These are phyloP conservation scores for Sesia apiformis DNA, from an alignment of 2,888 invertebrate genomes.

Conservation along the genomic window DNA sequence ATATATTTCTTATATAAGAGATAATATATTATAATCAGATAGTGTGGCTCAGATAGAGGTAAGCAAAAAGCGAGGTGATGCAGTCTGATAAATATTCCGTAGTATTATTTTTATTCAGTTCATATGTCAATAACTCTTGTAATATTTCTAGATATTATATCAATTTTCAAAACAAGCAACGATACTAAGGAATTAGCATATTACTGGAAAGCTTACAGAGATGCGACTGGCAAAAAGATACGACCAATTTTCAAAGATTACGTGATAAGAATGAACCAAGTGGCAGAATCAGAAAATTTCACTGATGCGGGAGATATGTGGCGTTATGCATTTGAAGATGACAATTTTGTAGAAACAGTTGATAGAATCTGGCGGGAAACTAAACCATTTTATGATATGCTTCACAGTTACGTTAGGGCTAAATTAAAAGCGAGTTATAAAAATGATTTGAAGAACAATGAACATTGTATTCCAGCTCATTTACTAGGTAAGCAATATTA, in stretches of 20 bases:
- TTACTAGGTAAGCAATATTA: slow-evolving; percentile 67
- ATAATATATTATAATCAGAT: no score
- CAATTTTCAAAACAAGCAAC: slow-evolving; percentile 60
- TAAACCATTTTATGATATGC: slow-evolving; percentile 76
- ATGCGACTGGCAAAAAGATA: slow-evolving; percentile 77
- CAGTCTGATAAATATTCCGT: no score
- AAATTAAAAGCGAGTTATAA: slow-evolving; percentile 71
- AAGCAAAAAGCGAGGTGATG: no score
- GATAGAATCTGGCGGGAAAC: slow-evolving; percentile 72
- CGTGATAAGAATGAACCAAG: slow-evolving; percentile 76
- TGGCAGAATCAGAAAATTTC: slow-evolving; percentile 70
- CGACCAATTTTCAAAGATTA: slow-evolving; percentile 75
- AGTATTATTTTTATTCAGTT: no score
- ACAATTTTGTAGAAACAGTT: slow-evolving; percentile 52
- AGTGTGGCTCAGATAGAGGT: no score
- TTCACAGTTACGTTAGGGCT: slow-evolving; percentile 77
- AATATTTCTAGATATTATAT: slow-evolving; percentile 44
- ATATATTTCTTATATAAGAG: no score
- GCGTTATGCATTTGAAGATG: slow-evolving; percentile 59
- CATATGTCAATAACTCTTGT: not conserved
- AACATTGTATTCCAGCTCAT: slow-evolving; percentile 79
- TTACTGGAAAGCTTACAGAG: slow-evolving; percentile 79
- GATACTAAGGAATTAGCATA: slow-evolving; percentile 76
- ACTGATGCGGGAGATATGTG: slow-evolving; percentile 64
- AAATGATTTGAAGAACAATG: slow-evolving; percentile 44